phyloP scores from a whole-genome alignment of 1,140 invertebrate genomes.

The Nasonia longicornis region DNA sequence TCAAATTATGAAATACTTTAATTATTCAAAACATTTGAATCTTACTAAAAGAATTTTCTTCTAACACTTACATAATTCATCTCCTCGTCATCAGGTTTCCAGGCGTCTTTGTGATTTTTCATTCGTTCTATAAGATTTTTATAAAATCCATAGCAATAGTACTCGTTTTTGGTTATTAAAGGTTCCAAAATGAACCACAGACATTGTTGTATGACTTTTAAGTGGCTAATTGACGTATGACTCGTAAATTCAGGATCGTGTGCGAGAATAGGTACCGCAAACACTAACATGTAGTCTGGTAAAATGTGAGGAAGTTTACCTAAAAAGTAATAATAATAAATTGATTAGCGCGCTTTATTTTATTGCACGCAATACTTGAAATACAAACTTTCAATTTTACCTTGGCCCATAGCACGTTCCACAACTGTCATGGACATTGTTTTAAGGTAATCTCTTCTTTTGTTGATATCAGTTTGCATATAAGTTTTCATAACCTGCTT shows the following conservation, averaged over 20 bases:
- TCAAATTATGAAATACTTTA: conserved; percentile 17
- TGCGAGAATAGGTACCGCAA: conserved; percentile 91
- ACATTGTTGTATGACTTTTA: conserved; percentile 85
- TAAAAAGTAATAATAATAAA: conserved; percentile 47
- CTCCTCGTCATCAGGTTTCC: conserved; percentile 83
- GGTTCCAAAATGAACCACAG: conserved; percentile 95
- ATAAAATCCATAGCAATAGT: conserved; percentile 96
- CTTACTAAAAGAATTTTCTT: neutral
- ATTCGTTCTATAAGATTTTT: conserved; percentile 92
- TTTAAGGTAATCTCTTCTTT: conserved; percentile 91
- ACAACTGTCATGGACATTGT: conserved; percentile 74
- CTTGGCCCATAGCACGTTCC: conserved; percentile 68
- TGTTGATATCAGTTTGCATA: conserved; percentile 88
- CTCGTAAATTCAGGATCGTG: conserved; percentile 88
- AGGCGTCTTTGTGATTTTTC: conserved; percentile 91
- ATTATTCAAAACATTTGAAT: neutral
- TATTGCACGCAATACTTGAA: neutral
- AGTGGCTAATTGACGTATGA: conserved; percentile 80
- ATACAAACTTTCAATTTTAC: conserved; percentile 55
- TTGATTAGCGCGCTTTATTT: neutral
- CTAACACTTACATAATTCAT: conserved; percentile 81
- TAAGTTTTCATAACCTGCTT: conserved; percentile 78
- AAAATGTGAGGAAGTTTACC: conserved; percentile 86
- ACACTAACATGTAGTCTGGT: conserved; percentile 96
- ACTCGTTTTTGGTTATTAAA: conserved; percentile 91